Percentiles rank a stretch among this genome's conserved stretches.
phyloP scores from a whole-genome alignment of 2,888 invertebrate species.

The Caenorhabditis macrosperma region DNA sequence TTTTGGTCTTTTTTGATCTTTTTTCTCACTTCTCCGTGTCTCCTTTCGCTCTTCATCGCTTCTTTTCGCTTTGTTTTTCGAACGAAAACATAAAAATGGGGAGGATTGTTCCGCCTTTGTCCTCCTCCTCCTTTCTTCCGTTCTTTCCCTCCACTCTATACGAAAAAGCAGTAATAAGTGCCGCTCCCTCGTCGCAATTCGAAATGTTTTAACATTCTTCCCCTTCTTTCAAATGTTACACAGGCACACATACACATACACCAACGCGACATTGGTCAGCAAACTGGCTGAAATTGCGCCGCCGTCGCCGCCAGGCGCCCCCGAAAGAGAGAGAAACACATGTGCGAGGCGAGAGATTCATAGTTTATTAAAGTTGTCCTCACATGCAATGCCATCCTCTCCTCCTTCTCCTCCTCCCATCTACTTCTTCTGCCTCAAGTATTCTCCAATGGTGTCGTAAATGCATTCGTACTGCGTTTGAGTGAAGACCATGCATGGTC shows the following conservation, averaged over 20 bases:
- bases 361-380: constrained; percentile 10
- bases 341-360: background rate
- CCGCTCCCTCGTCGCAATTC: background rate
- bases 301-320: too few species aligned
- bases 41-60: background rate
- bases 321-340: background rate
- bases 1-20: background rate
- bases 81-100: background rate
- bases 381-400: background rate
- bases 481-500: constrained; percentile 56
- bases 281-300: background rate
- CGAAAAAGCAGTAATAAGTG: background rate
- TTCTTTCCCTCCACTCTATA: too few species aligned
- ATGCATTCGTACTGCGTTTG: constrained; percentile 56
- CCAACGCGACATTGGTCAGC: background rate
- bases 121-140: background rate
- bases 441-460: constrained; percentile 54
- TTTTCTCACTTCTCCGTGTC: background rate
- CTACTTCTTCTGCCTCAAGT: constrained; percentile 44
- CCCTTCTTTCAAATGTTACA: background rate
- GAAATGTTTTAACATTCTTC: background rate
- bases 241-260: too few species aligned
- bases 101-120: constrained; percentile 2
- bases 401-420: background rate
- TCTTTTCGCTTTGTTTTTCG: background rate